Evolutionary conservation across 1,140 invertebrate species (phyloP), one percentile per base, ranked within the genome.

Genomic region (Neodiprion lecontei): DNA sequence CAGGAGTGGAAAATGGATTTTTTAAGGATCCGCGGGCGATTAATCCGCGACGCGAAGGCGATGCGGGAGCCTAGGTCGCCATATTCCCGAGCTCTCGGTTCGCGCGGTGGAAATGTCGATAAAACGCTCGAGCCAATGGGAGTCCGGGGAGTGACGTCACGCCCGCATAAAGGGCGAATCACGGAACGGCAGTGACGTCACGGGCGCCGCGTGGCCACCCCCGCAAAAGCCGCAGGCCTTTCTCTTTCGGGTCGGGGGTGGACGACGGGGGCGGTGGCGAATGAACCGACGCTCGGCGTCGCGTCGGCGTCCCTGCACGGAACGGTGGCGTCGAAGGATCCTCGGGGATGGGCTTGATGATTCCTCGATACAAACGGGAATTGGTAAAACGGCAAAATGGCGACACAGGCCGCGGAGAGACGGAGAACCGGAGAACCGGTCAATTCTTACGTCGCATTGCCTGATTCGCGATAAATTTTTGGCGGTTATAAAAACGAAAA

Each of bases 91-190:
- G 76, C 72, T 77, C 77, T 76, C 73, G 77, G 74, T 72, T 75
- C 76, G 77, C 74, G 77, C 66, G 68, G 76, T 80, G 82, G 85
- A 87, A 88, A 87, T 88, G 86, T 88, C 86, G 85, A 88, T 88
- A 88, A 87, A 87, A 88, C 81, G 83, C 81, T 82, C 84, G 79
- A 81, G 81, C 86, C 86, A 88, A 87, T 87, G 85, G 84, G 83
- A 77, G 79, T 80, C 81, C 82, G 73, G 77, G 77, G 79, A 79
- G 79, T 86, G 86, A 87, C 85, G 85, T 88, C 85, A 87, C 81
- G 74, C 80, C 78, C 80, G 77, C 79, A 75, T 79, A 80, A 79
- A 81, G 79, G 83, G 82, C 86, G 86, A 88, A 88, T 88, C 83
- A 82, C 78, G 78, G 79, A 76, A 78, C 79, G 75, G 78, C 77